Evolutionary conservation across 2,113 vertebrate species (phyloP), one percentile per base, ranked within the genome.

Genomic region (Takifugu bimaculatus): DNA sequence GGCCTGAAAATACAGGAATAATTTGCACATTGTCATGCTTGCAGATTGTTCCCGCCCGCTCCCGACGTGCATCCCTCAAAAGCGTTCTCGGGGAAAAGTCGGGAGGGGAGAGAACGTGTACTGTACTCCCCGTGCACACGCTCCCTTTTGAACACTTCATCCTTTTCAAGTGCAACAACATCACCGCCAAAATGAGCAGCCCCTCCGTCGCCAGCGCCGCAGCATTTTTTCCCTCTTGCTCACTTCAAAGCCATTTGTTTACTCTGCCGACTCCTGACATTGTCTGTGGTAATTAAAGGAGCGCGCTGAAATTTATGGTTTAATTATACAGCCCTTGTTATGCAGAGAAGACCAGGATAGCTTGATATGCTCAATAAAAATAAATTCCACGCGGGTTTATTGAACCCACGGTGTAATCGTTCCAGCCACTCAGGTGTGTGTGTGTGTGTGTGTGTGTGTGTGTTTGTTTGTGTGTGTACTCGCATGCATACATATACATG

Each of bases 311-410:
- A 90, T 87, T 87, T 88, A 90, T 90, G 87, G 84, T 90, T 88
- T 90, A 90, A 90, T 90, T 90, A 88, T 88, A 87, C 84, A 77
- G 80, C 72, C 81, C 88, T 88, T 87, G 88, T 87, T 88, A 88
- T 90, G 85, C 87, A 88, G 80, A 85, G 83, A 78, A 81, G 83
- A 81, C 80, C 79, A 79, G 83, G 84, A 85, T 79, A 81, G 76
- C 77, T 79, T 86, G 88, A 88, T 88, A 88, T 85, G 85, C 80
- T 79, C 87, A 82, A 88, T 88, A 85, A 88, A 89, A 90, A 88
- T 85, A 88, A 82, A 90, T 87, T 88, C 87, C 79, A 82, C 79
- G 79, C 67, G 64, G 77, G 74, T 85, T 88, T 88, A 88, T 88
- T 87, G 88, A 86, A 85, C 74, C 65, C 9, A 73, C 71, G 52